Evolutionary conservation across 2,113 vertebrate genomes (phyloP).

Genomic region (Heloderma charlesbogerti): DNA sequence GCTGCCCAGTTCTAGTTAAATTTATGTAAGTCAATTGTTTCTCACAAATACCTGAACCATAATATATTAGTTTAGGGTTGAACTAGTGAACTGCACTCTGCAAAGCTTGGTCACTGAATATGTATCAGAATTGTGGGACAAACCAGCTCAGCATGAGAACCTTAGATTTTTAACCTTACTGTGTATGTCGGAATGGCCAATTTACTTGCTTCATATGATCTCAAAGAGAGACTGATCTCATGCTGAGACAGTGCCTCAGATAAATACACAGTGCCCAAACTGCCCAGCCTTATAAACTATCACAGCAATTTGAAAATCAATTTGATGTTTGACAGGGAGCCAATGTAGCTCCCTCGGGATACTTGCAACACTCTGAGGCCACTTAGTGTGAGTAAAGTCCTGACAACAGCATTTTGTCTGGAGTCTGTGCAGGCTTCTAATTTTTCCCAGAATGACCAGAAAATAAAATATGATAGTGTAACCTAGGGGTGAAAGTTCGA

Average conservation of each 20-base stretch:
- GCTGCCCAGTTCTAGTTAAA: not conserved
- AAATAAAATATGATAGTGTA: conserved; percentile 39
- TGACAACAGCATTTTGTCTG: conserved; percentile 55
- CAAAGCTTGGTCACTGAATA: conserved; percentile 27
- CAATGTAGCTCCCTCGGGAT: conserved; percentile 65
- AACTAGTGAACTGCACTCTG: not conserved
- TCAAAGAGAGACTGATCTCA: conserved; percentile 46
- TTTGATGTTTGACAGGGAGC: conserved; percentile 76
- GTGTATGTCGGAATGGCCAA: conserved; percentile 41
- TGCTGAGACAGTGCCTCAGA: conserved; percentile 57
- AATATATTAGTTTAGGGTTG: not conserved
- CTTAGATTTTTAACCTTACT: conserved; percentile 28
- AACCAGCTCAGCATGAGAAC: conserved; percentile 44
- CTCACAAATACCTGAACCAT: not conserved
- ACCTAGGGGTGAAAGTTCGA: conserved; percentile 52
- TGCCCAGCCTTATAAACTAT: conserved; percentile 65
- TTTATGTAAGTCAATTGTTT: not conserved
- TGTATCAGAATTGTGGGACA: conserved; percentile 24
- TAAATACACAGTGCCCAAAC: conserved; percentile 67
- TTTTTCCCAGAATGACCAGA: conserved; percentile 13
- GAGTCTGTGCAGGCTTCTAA: conserved; percentile 19
- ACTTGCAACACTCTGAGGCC: conserved; percentile 65
- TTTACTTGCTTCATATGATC: conserved; percentile 53
- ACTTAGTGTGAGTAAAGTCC: conserved; percentile 72
- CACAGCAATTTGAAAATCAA: conserved; percentile 81